These are phyloP conservation scores for Octodonta nipae DNA, from an alignment of 2,888 invertebrate species.

Conservation along the genomic window DNA sequence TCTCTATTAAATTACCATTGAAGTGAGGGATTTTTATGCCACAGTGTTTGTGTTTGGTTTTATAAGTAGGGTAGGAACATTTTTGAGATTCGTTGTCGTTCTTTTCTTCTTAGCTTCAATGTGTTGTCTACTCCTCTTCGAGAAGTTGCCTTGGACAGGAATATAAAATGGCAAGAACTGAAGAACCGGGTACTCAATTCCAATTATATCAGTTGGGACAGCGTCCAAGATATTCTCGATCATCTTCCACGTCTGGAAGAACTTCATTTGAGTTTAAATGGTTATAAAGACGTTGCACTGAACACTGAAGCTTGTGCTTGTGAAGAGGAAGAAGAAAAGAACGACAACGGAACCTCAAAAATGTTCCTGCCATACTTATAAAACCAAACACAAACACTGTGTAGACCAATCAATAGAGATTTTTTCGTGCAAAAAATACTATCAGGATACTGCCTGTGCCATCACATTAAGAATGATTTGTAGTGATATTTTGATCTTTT, in stretches of 20 bases:
- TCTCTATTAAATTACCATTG: constrained; percentile 72
- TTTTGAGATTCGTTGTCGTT: no score
- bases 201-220: constrained; percentile 74
- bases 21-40: constrained; percentile 71
- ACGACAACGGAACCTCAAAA: constrained; percentile 12
- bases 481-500: no score
- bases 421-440: no score
- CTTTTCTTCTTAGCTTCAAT: constrained; percentile 87
- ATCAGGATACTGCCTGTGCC: no score
- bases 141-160: constrained; percentile 27
- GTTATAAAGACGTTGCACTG: constrained; percentile 64
- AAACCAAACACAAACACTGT: constrained; percentile 39
- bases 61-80: no score
- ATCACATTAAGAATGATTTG: no score
- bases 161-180: constrained; percentile 44
- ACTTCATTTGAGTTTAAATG: constrained; percentile 82
- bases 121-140: constrained; percentile 58
- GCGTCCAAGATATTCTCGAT: constrained; percentile 61
- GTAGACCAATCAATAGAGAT: no score
- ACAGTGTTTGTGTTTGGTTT: no score
- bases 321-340: constrained; percentile 8
- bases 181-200: constrained; percentile 76
- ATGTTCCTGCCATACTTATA: constrained; percentile 12
- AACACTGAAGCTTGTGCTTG: constrained; percentile 33
- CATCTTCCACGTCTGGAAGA: constrained; percentile 73